Percentiles rank a stretch among this genome's conserved stretches.
Evolutionary conservation across 2,888 invertebrate genomes (phyloP).

Genomic region (Oscheius sp.): DNA sequence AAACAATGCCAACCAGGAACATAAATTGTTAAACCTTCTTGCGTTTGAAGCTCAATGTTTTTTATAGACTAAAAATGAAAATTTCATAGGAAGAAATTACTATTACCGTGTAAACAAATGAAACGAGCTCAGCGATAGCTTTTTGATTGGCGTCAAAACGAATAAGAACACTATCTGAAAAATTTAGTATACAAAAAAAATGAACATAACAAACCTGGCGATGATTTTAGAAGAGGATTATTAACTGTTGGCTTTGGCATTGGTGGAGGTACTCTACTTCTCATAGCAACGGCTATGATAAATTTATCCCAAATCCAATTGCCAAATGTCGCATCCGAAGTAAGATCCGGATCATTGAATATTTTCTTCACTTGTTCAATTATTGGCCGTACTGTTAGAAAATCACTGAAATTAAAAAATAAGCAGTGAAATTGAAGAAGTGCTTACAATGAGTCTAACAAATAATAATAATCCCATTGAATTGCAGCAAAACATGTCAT

Average conservation of each 20-base stretch:
- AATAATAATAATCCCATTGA: constrained; percentile 53
- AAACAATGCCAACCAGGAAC: constrained; percentile 29
- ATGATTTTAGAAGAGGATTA: constrained; percentile 50
- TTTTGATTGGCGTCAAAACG: constrained; percentile 10
- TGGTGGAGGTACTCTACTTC: constrained; percentile 54
- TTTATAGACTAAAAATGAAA: constrained; percentile 5
- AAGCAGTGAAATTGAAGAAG: neutral
- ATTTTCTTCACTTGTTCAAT: constrained; percentile 45
- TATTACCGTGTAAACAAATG: neutral
- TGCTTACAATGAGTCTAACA: constrained; percentile 45
- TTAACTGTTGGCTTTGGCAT: constrained; percentile 62
- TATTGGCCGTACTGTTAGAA: constrained; percentile 44
- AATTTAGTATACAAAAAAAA: neutral
- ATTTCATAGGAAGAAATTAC: neutral
- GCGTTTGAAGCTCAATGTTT: neutral
- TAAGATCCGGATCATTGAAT: constrained; percentile 28
- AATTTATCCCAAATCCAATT: constrained; percentile 53
- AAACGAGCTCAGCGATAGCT: neutral
- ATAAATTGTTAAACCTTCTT: constrained; percentile 5
- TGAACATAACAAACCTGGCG: neutral
- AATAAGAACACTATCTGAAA: neutral
- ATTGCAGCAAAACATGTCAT: constrained; percentile 57
- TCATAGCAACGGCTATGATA: constrained; percentile 40
- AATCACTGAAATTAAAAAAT: constrained; percentile 33
- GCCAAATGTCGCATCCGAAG: constrained; percentile 48